phyloP scores from a whole-genome alignment of 2,888 invertebrate species.

The Pristionchus fissidentatus region DNA sequence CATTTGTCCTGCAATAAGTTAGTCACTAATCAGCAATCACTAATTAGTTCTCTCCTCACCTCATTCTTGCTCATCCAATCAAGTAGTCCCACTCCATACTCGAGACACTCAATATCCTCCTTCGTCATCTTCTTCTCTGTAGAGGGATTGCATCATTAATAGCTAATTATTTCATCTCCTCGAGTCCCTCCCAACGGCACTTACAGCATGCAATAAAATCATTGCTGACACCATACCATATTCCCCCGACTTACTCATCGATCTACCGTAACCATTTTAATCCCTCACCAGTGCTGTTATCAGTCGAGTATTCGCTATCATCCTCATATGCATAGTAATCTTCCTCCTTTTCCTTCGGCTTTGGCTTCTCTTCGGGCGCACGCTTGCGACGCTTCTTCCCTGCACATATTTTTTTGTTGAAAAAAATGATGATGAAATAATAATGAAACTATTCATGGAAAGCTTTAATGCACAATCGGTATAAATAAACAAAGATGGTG shows the following conservation, averaged over 20 bases:
- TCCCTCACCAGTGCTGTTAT: conserved; percentile 38
- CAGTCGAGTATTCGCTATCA: conserved; percentile 61
- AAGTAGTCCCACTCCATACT: conserved; percentile 66
- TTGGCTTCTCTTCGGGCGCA: conserved; percentile 50
- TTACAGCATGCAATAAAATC: neutral
- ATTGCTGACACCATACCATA: neutral
- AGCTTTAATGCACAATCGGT: too few species aligned
- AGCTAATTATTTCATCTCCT: neutral
- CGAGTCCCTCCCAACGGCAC: too few species aligned
- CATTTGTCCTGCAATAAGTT: conserved; percentile 47
- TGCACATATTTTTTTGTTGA: too few species aligned
- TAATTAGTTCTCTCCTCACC: neutral
- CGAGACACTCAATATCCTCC: conserved; percentile 58
- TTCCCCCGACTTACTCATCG: neutral
- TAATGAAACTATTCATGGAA: too few species aligned
- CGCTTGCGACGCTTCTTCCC: conserved; percentile 66
- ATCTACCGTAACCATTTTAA: neutral
- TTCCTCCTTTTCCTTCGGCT: conserved; percentile 49
- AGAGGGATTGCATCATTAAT: neutral
- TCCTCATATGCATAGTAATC: conserved; percentile 69
- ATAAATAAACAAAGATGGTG: too few species aligned
- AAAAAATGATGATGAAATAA: too few species aligned
- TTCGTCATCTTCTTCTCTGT: conserved; percentile 53
- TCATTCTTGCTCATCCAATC: conserved; percentile 70
- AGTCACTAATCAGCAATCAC: neutral